These are phyloP conservation scores for Sinella curviseta DNA, from an alignment of 1,140 invertebrate genomes.

Conservation along the genomic window DNA sequence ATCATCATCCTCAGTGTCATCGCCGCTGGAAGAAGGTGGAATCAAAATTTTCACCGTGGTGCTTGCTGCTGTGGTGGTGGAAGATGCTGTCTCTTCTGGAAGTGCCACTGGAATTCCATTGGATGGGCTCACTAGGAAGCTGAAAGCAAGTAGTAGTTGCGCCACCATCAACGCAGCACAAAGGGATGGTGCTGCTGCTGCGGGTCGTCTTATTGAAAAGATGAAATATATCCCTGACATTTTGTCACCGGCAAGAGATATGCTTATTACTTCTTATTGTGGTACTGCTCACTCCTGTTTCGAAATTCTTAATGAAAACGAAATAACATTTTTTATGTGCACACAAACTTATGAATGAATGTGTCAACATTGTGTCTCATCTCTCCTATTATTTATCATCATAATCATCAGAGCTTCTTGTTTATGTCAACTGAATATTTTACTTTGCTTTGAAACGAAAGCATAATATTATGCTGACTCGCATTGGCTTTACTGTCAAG, in stretches of 20 bases:
- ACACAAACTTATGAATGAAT: not conserved
- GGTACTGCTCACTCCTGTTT: conserved; percentile 18
- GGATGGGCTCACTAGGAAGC: conserved; percentile 1
- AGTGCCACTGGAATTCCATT: conserved; percentile 12
- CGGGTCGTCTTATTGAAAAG: conserved; percentile 22
- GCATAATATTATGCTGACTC: too few relatives aligned
- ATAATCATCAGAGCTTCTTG: too few relatives aligned
- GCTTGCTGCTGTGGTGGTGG: not conserved
- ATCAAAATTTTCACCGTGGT: conserved; percentile 24
- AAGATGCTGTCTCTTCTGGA: not conserved
- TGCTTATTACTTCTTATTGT: too few relatives aligned
- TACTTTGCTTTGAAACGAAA: too few relatives aligned
- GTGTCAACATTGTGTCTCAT: not conserved
- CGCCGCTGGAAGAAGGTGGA: conserved; percentile 5
- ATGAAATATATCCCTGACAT: conserved; percentile 23
- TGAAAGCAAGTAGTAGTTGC: not conserved
- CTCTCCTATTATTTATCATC: too few relatives aligned
- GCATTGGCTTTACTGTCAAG: too few relatives aligned
- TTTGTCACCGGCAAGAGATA: not conserved
- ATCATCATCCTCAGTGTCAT: conserved; percentile 15
- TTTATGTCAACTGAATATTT: too few relatives aligned
- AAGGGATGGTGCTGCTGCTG: not conserved
- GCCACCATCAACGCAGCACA: not conserved
- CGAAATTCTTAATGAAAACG: not conserved
- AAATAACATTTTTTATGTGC: not conserved